Percentiles rank a stretch among this genome's conserved stretches.
phyloP scores from a whole-genome alignment of 2,888 invertebrate species.

The Lissocephala sabroskyi region DNA sequence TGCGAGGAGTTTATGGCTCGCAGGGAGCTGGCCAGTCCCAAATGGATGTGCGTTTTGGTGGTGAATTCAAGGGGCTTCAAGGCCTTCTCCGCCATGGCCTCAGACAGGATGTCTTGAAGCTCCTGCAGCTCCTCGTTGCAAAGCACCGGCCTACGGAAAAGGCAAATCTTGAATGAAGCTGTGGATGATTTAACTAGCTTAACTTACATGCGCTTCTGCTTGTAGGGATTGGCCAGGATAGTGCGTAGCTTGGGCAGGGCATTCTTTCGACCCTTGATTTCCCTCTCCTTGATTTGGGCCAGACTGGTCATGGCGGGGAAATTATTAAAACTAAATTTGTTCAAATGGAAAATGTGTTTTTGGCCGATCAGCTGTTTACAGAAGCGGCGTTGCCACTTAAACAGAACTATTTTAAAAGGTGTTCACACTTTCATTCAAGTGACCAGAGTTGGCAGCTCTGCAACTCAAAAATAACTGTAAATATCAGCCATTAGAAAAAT shows the following conservation, averaged over 20 bases:
- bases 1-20: constrained; percentile 48
- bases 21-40: constrained; percentile 57
- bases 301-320: no score
- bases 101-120: constrained; percentile 28
- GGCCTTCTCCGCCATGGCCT: constrained; percentile 20
- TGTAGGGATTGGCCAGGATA: constrained; percentile 56
- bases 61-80: constrained; percentile 30
- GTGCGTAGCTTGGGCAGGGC: constrained; percentile 57
- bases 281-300: constrained; percentile 44
- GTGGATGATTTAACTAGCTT: neutral
- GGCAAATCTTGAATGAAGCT: no score
- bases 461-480: no score
- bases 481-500: no score
- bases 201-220: constrained; percentile 41
- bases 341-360: no score
- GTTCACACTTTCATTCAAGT: no score
- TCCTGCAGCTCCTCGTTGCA: constrained; percentile 35
- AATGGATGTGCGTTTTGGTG: constrained; percentile 32
- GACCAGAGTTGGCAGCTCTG: no score
- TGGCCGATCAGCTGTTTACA: no score
- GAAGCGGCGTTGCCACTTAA: no score
- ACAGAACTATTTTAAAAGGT: no score
- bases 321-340: no score
- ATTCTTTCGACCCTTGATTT: constrained; percentile 55
- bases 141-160: constrained; percentile 44